Evolutionary conservation across 2,113 vertebrate genomes (phyloP), one percentile per base, ranked within the genome.

Genomic region (Siniperca knerii): DNA sequence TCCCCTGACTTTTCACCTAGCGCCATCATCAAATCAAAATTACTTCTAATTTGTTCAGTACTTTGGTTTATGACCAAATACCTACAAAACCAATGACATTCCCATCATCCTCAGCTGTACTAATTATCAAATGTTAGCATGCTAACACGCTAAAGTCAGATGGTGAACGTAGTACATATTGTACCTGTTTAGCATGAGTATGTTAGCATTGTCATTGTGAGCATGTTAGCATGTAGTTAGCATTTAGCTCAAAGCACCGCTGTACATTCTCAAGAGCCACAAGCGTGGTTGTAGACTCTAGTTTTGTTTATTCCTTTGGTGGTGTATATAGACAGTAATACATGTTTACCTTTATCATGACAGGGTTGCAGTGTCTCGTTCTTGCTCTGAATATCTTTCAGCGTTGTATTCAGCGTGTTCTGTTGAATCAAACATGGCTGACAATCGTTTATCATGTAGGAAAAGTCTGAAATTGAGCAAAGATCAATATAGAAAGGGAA

Each of bases 321-420:
- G 20, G n/a, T 16, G 46, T 16, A 37, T 37, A 13, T 18, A 61
- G 42, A 20, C 48, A 62, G 25, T 52, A 44, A 72, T 11, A 42
- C 1, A 1, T 76, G 69, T 66, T 93, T 91, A 95, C 95, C 94
- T 92, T 91, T 75, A 25, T 23, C 81, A 75, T 84, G 93, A 84
- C 77, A 82, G 79, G 37, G 52, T 3, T 77, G 87, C 0, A 37
- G 79, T 2, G 4, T 65, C 77, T 88, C 64, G 0, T 37, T 85
- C 67, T 70, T 74, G 40, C 87, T 90, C 82, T 77, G 84, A 84
- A 84, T 1, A 65, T 86, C 89, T 83, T 79, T 89, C 75, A 89
- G 87, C 0, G 64, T 82, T 67, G 90, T 85, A 77, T 95, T 95
- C 77, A 91, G 61, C 69, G 88, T 81, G 58, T 89, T 85, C 97